A percentile compares a stretch with the other conserved stretches of the same genome.
Evolutionary conservation across 2,888 invertebrate species (phyloP).

Genomic region (Noctuana brunneofusca): DNA sequence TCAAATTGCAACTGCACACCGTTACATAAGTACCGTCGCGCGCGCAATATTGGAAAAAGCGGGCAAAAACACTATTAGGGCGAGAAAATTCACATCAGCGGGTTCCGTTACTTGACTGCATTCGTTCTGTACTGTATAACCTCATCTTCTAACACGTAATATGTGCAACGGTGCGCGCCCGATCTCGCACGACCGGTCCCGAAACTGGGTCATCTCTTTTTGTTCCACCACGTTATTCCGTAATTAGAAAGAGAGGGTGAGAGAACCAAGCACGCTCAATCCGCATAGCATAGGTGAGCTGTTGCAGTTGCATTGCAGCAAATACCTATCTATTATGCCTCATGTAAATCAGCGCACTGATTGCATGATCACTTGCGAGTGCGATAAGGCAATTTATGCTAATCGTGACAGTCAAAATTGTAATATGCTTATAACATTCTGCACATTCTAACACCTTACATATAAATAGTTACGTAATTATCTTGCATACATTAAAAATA

Average conservation of each 20-base stretch:
- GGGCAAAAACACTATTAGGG: conserved; percentile 74
- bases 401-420: conserved; percentile 25
- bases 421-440: neutral
- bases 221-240: conserved; percentile 79
- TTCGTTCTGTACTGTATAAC: conserved; percentile 68
- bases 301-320: conserved; percentile 39
- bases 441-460: conserved; percentile 1
- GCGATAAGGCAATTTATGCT: conserved; percentile 27
- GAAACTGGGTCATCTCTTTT: conserved; percentile 83
- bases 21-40: conserved; percentile 65
- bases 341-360: conserved; percentile 46
- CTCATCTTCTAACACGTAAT: conserved; percentile 77
- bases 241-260: conserved; percentile 78
- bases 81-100: conserved; percentile 80
- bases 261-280: conserved; percentile 47
- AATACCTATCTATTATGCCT: conserved; percentile 44
- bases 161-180: conserved; percentile 79
- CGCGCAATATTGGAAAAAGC: conserved; percentile 69
- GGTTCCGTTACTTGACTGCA: conserved; percentile 70
- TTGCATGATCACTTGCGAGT: conserved; percentile 31
- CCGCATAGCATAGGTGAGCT: conserved; percentile 46
- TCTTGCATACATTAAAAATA: neutral
- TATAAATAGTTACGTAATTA: neutral
- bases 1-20: conserved; percentile 49
- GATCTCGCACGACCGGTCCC: conserved; percentile 80